These are phyloP conservation scores for Ceyx margarethae DNA, from an alignment of 2,113 vertebrate genomes.

Conservation along the genomic window DNA sequence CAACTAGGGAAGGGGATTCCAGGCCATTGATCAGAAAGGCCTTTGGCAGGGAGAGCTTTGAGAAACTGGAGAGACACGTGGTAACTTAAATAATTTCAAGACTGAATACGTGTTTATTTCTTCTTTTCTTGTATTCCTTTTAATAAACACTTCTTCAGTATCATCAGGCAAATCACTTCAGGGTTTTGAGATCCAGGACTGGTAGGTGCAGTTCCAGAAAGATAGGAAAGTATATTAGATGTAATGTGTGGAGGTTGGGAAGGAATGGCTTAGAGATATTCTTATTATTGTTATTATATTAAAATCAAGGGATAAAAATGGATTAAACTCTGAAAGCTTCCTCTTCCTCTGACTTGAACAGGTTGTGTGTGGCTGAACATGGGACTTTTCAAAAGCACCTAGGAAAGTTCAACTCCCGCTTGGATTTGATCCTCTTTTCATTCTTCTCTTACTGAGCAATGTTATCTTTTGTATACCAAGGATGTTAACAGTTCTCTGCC, in stretches of 20 bases:
- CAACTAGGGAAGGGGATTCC: neutral
- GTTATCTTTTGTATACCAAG: neutral
- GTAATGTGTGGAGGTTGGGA: neutral
- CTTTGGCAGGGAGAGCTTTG: neutral
- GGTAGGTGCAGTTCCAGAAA: neutral
- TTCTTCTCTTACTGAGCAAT: neutral
- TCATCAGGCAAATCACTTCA: slow-evolving; percentile 13
- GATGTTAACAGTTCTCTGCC: neutral
- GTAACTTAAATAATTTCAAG: slow-evolving; percentile 15
- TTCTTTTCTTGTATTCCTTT: slow-evolving; percentile 8
- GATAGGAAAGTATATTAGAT: neutral
- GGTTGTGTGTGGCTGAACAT: neutral
- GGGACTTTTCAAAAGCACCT: neutral
- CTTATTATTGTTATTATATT: neutral
- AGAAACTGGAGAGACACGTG: neutral
- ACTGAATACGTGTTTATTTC: slow-evolving; percentile 36
- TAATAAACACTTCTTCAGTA: neutral
- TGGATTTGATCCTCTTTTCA: neutral
- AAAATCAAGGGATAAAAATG: neutral
- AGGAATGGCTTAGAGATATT: neutral
- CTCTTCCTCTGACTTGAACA: neutral
- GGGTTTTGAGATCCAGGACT: neutral
- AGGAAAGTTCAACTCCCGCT: neutral
- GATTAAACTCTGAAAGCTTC: neutral
- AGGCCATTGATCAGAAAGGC: slow-evolving; percentile 29